Percentiles rank a stretch among this genome's conserved stretches.
Conservation (phyloP, 1,140 invertebrate species). For the Pseudomyrmex concolor region DNA sequence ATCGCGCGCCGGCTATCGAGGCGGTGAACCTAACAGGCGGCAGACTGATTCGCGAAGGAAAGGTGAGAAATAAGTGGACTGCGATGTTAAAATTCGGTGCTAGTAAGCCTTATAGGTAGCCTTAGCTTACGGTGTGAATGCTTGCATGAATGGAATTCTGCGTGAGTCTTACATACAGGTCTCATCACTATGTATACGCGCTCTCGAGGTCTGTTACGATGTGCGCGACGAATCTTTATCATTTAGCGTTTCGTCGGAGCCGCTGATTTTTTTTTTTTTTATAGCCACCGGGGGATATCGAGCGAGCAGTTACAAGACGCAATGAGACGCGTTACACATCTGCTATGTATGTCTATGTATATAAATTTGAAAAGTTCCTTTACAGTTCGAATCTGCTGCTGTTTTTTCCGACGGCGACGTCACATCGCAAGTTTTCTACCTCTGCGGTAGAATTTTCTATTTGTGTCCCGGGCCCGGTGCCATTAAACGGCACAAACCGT, state of each 20-base stretch:
- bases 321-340: slow-evolving; percentile 34
- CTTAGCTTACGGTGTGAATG: slow-evolving; percentile 74
- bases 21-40: slow-evolving; percentile 97
- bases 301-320: slow-evolving; percentile 35
- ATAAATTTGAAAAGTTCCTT: slow-evolving; percentile 39
- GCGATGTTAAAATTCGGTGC: slow-evolving; percentile 54
- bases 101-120: slow-evolving; percentile 72
- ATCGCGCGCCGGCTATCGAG: slow-evolving; percentile 96
- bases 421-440: slow-evolving; percentile 29
- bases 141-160: slow-evolving; percentile 70
- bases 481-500: slow-evolving; percentile 22
- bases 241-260: slow-evolving; percentile 41
- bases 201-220: slow-evolving; percentile 23
- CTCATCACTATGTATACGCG: slow-evolving; percentile 20
- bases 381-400: slow-evolving; percentile 46
- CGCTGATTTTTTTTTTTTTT: not conserved
- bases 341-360: not conserved
- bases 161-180: slow-evolving; percentile 61
- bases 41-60: slow-evolving; percentile 97
- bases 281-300: not conserved
- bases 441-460: slow-evolving; percentile 38
- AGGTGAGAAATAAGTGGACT: slow-evolving; percentile 89
- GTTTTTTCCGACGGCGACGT: slow-evolving; percentile 40
- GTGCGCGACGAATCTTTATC: not conserved
- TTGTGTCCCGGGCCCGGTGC: slow-evolving; percentile 23